Evolutionary conservation across 2,888 invertebrate genomes (phyloP), one percentile per base, ranked within the genome.

Genomic region (Marronus borbonicus): DNA sequence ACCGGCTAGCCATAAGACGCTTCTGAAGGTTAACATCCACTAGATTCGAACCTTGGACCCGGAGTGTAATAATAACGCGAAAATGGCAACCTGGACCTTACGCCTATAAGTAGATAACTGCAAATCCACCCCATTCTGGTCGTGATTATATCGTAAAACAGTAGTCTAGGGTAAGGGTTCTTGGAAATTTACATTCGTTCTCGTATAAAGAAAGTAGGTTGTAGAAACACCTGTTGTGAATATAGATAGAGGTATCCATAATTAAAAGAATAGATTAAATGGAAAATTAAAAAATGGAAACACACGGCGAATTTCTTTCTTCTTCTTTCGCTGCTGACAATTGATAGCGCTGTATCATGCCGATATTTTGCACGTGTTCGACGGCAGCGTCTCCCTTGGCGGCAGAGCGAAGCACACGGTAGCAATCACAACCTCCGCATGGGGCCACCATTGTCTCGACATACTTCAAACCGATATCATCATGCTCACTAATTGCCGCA

Each of bases 401-500:
- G 81, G 80, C 80, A 80, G 83, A 80, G 83, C 81, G 81, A 81
- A 82, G 83, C 85, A 82, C 83, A 87, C 87, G 85, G 87, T 87
- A 87, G 87, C 87, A 87, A 87, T 87, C 86, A 85, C 84, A 82
- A 83, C 82, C 86, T 78, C 86, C 75, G 82, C 86, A 85, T 84
- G 87, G 83, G 85, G 84, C 82, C 85, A 28, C 82, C 80, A 84
- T 87, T 87, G 86, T 86, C 84, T 85, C 84, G 82, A 80, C 82
- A 83, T 84, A 83, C 84, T 83, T 84, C 83, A 82, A 83, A 82
- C 80, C 84, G 85, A 85, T 85, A 86, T 85, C 85, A 86, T 87
- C 86, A 83, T 82, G 82, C 83, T 83, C 84, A 83, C 85, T 92
- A 92, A 92, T 92, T 92, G 91, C 90, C 89, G 86, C 89, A 90